These are phyloP conservation scores for Hippopotamyrus pictus DNA, from an alignment of 2,797 vertebrate genomes.

Conservation along the genomic window DNA sequence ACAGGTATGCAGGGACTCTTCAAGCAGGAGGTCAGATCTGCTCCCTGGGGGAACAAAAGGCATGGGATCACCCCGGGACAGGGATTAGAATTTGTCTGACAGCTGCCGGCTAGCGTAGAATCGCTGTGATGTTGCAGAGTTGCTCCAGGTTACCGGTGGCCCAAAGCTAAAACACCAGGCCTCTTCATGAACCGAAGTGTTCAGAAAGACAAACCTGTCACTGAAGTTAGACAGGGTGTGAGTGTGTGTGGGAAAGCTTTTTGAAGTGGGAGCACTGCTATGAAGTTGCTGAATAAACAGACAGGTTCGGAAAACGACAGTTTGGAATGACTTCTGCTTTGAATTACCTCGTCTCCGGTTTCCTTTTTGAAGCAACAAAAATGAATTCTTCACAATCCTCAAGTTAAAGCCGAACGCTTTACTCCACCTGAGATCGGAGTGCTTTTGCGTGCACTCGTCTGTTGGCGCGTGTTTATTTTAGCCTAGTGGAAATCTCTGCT, in stretches of 20 bases:
- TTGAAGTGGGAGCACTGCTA: constrained; percentile 1
- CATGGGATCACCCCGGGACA: constrained; percentile 47
- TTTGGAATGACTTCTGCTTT: constrained; percentile 24
- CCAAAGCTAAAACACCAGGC: constrained; percentile 10
- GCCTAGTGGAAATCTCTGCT: not conserved
- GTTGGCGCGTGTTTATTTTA: not conserved
- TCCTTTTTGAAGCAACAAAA: not conserved
- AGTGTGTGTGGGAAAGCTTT: not conserved
- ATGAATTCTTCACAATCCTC: not conserved
- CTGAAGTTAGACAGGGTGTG: not conserved
- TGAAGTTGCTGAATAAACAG: constrained; percentile 27
- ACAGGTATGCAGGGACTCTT: constrained; percentile 29
- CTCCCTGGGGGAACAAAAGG: constrained; percentile 48
- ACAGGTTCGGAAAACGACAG: constrained; percentile 22
- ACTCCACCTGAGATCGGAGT: not conserved
- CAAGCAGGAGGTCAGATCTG: constrained; percentile 28
- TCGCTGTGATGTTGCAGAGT: not conserved
- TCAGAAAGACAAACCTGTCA: not conserved
- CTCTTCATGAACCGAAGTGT: not conserved
- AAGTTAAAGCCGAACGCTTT: not conserved
- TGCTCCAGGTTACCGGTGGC: not conserved
- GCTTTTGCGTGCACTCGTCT: not conserved
- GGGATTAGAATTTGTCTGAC: constrained; percentile 52
- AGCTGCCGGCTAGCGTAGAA: constrained; percentile 47
- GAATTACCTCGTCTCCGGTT: constrained; percentile 23